phyloP scores from a whole-genome alignment of 2,113 vertebrate genomes.

The Tetrao urogallus region DNA sequence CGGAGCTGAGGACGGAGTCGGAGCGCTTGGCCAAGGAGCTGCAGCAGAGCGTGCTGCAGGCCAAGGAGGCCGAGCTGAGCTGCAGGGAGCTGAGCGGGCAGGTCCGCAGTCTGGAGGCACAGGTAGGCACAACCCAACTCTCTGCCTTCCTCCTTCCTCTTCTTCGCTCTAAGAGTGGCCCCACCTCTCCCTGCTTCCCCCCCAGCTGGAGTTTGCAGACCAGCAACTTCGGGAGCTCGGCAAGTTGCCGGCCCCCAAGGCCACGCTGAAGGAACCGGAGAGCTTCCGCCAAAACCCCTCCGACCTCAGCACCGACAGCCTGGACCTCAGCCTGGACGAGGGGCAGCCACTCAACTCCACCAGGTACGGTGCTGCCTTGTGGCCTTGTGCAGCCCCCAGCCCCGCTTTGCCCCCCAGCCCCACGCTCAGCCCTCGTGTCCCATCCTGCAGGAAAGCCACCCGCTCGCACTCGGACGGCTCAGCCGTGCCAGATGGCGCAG shows the following conservation, averaged over 20 bases:
- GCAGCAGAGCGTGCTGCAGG: slow-evolving; percentile 77
- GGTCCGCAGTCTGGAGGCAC: slow-evolving; percentile 84
- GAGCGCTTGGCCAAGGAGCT: slow-evolving; percentile 81
- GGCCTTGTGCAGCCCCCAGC: no score
- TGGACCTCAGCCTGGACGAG: slow-evolving; percentile 85
- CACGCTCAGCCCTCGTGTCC: not conserved
- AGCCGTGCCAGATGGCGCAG: slow-evolving; percentile 71
- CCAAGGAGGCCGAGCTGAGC: slow-evolving; percentile 75
- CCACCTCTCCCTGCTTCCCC: not conserved
- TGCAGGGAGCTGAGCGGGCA: slow-evolving; percentile 78
- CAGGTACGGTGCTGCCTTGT: slow-evolving; percentile 74
- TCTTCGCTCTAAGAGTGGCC: not conserved
- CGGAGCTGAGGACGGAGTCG: slow-evolving; percentile 68
- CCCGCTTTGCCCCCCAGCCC: no score
- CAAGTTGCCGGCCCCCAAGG: slow-evolving; percentile 67
- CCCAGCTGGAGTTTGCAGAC: slow-evolving; percentile 84
- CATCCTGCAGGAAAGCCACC: slow-evolving; percentile 72
- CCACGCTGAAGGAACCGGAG: slow-evolving; percentile 62
- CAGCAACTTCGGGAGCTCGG: slow-evolving; percentile 79
- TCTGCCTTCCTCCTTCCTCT: not conserved
- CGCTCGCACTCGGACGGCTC: slow-evolving; percentile 74
- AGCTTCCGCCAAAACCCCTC: slow-evolving; percentile 47
- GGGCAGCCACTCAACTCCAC: slow-evolving; percentile 72
- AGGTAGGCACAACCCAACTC: slow-evolving; percentile 73
- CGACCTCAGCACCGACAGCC: slow-evolving; percentile 85